phyloP scores from a whole-genome alignment of 2,113 vertebrate species.

The Pholis gunnellus region DNA sequence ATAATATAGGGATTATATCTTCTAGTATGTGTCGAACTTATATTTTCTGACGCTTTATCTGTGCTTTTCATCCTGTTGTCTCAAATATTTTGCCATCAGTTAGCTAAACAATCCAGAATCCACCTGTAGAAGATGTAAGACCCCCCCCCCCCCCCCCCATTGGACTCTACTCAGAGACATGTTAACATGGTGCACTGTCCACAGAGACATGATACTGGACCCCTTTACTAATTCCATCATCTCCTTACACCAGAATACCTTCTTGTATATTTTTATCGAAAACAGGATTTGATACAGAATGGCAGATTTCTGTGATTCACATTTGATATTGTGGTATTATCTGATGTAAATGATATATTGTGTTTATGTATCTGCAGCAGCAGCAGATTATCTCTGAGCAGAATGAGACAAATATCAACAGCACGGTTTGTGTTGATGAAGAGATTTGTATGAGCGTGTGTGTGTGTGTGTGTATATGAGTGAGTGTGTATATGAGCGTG shows the following conservation, averaged over 20 bases:
- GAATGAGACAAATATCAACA: conserved; percentile 19
- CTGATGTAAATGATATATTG: conserved; percentile 43
- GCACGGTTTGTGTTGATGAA: conserved; percentile 7
- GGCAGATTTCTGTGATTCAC: neutral
- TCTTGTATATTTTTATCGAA: neutral
- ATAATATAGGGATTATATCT: too few relatives aligned
- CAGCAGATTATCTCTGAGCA: conserved; percentile 34
- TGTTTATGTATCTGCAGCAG: conserved; percentile 23
- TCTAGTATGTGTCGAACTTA: too few relatives aligned
- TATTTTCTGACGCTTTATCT: too few relatives aligned
- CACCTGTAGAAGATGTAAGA: too few relatives aligned
- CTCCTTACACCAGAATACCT: neutral
- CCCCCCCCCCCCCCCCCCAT: too few relatives aligned
- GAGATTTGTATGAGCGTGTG: neutral
- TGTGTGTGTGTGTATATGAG: neutral
- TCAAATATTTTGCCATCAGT: too few relatives aligned
- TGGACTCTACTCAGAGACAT: neutral
- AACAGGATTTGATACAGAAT: too few relatives aligned
- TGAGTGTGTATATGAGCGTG: neutral
- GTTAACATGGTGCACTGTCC: neutral
- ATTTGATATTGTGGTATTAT: conserved; percentile 4
- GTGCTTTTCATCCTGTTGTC: too few relatives aligned
- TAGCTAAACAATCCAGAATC: too few relatives aligned
- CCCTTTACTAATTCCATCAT: neutral
- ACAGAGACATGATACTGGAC: neutral